Conservation (phyloP, 1,140 invertebrate genomes). For the Zaprionus africanus region DNA sequence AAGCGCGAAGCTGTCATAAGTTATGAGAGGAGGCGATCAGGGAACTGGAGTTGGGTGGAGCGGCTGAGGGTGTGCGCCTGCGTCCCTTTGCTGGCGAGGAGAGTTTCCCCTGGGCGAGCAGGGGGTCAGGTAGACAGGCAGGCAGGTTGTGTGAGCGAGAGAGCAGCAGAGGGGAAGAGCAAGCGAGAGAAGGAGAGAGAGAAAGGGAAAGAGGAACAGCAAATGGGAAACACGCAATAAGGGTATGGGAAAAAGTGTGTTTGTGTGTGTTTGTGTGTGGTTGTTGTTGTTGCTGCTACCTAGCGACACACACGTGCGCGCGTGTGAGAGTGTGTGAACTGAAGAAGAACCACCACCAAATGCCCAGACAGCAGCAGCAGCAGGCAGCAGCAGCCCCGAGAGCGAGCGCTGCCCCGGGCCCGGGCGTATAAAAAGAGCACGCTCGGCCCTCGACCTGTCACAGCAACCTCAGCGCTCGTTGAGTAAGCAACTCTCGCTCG, state of each 20-base stretch:
- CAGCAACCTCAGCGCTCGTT: conserved; percentile 78
- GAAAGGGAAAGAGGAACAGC: conserved; percentile 37
- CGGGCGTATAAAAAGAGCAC: conserved; percentile 78
- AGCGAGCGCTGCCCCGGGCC: conserved; percentile 37
- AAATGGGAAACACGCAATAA: conserved; percentile 79
- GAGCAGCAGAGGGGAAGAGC: background rate
- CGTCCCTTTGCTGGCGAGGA: conserved; percentile 21
- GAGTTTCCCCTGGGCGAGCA: conserved; percentile 23
- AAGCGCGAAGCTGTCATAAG: conserved; percentile 69
- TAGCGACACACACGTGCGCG: conserved; percentile 58
- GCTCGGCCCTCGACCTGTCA: conserved; percentile 78
- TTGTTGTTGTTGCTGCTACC: conserved; percentile 60
- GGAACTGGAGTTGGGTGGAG: conserved; percentile 7
- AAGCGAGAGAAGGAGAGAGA: background rate
- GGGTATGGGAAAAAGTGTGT: conserved; percentile 68
- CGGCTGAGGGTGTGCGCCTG: conserved; percentile 61
- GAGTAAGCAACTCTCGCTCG: conserved; percentile 66
- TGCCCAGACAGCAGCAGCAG: conserved; percentile 26
- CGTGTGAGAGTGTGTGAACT: conserved; percentile 41
- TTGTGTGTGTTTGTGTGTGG: conserved; percentile 36
- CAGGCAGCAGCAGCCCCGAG: conserved; percentile 46
- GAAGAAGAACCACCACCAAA: conserved; percentile 81
- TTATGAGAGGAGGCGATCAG: conserved; percentile 55
- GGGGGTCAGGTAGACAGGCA: conserved; percentile 18
- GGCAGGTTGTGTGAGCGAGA: conserved; percentile 30